A percentile compares a stretch with the other conserved stretches of the same genome.
phyloP scores from a whole-genome alignment of 2,797 vertebrate species.

The Falco novaeseelandiae region DNA sequence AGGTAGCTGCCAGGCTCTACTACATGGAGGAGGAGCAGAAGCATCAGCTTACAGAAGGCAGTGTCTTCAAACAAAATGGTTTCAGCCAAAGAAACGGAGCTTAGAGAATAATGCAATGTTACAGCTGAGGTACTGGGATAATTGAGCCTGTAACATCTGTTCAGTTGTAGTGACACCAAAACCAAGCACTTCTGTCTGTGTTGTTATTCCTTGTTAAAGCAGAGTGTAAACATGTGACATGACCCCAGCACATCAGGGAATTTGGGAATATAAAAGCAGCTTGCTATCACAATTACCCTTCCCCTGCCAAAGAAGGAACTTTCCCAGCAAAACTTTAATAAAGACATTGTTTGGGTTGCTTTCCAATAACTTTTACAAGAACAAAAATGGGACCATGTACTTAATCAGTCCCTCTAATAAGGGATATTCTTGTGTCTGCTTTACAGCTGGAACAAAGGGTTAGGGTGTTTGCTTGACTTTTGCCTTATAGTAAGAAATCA shows the following conservation, averaged over 20 bases:
- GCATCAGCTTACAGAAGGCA: neutral
- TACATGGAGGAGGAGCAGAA: neutral
- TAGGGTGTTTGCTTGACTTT: neutral
- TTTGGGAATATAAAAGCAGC: neutral
- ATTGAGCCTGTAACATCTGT: constrained; percentile 23
- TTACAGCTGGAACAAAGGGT: neutral
- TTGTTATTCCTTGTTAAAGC: constrained; percentile 29
- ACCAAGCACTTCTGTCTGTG: neutral
- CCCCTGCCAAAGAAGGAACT: neutral
- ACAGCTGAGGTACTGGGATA: constrained; percentile 5
- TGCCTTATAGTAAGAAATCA: neutral
- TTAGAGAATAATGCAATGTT: neutral
- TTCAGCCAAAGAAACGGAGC: neutral
- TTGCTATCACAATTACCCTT: neutral
- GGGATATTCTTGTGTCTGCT: neutral
- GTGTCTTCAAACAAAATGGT: neutral
- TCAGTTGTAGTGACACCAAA: constrained; percentile 14
- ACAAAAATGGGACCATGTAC: neutral
- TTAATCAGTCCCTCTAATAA: neutral
- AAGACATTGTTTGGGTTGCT: neutral
- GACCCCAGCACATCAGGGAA: constrained; percentile 1
- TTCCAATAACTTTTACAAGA: neutral
- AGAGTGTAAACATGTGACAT: neutral
- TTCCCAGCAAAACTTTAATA: neutral
- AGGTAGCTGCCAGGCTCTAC: neutral